A percentile compares a stretch with the other conserved stretches of the same genome.
These are phyloP conservation scores for Takifugu rubripes DNA, from an alignment of 2,797 vertebrate species.

Conservation along the genomic window DNA sequence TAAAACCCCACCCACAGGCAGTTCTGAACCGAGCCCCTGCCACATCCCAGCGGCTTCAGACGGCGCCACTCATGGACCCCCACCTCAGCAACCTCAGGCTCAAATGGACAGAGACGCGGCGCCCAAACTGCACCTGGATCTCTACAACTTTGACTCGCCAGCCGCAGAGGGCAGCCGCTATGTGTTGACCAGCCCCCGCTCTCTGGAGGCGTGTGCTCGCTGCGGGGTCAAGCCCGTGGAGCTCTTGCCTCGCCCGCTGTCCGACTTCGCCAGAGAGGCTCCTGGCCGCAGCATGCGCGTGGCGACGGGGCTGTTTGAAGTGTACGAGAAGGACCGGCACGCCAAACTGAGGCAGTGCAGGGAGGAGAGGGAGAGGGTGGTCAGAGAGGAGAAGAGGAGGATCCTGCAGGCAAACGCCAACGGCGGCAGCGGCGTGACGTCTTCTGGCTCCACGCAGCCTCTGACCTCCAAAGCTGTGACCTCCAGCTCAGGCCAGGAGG, in stretches of 20 bases:
- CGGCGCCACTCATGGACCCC: conserved; percentile 4
- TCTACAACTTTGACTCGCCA: conserved; percentile 92
- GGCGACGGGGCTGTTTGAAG: conserved; percentile 89
- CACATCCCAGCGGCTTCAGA: conserved; percentile 25
- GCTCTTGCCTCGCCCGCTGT: conserved; percentile 83
- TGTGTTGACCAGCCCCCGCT: conserved; percentile 93
- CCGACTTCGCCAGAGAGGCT: conserved; percentile 89
- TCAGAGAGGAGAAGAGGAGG: conserved; percentile 89
- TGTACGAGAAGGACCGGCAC: conserved; percentile 87
- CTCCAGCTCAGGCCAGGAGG: conserved; percentile 38
- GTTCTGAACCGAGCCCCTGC: conserved; percentile 61
- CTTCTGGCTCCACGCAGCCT: conserved; percentile 44
- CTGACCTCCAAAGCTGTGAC: conserved; percentile 57
- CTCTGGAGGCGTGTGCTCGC: conserved; percentile 92
- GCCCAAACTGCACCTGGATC: conserved; percentile 88
- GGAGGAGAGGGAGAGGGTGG: conserved; percentile 88
- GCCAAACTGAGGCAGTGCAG: conserved; percentile 89
- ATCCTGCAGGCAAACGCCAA: conserved; percentile 74
- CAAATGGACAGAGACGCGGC: conserved; percentile 65
- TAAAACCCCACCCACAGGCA: conserved; percentile 62
- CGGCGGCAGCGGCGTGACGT: conserved; percentile 37
- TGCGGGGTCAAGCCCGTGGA: conserved; percentile 94
- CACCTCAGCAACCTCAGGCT: conserved; percentile 38
- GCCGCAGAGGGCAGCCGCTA: conserved; percentile 95
- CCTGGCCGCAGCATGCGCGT: conserved; percentile 92